Percentiles rank a stretch among this genome's conserved stretches.
phyloP scores from a whole-genome alignment of 1,140 invertebrate species.

The Pogonognathellus flavescens region DNA sequence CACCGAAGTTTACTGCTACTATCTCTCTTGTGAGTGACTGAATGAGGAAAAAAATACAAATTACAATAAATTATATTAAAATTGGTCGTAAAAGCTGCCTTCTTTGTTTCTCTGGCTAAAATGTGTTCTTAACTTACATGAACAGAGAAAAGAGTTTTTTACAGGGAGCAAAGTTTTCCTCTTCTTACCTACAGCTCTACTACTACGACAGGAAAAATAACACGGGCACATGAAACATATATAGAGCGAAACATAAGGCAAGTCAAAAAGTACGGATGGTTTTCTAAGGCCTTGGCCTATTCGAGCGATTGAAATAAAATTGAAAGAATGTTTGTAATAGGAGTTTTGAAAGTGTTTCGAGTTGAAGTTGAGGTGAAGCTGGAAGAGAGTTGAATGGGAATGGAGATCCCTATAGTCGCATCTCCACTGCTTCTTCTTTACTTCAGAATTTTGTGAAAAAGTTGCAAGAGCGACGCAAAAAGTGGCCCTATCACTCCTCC shows the following conservation, averaged over 20 bases:
- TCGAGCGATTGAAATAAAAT: constrained; percentile 40
- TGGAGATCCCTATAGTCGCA: background rate
- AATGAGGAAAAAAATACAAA: constrained; percentile 26
- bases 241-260: too few species aligned
- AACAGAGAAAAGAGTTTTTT: constrained; percentile 7
- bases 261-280: too few species aligned
- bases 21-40: background rate
- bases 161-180: too few species aligned
- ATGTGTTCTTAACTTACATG: background rate
- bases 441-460: constrained; percentile 21
- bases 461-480: constrained; percentile 36
- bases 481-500: constrained; percentile 54
- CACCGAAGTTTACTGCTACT: too few species aligned
- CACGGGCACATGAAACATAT: too few species aligned
- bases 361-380: constrained; percentile 21
- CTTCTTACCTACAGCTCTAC: too few species aligned
- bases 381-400: background rate
- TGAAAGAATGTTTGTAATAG: constrained; percentile 42
- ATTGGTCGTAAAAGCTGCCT: constrained; percentile 29
- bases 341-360: constrained; percentile 46
- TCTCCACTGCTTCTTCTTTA: background rate
- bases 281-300: too few species aligned
- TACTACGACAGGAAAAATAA: too few species aligned
- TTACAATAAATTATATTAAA: constrained; percentile 43
- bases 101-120: constrained; percentile 21